Conservation (phyloP, 2,797 vertebrate species). For the Novumbra hubbsi region DNA sequence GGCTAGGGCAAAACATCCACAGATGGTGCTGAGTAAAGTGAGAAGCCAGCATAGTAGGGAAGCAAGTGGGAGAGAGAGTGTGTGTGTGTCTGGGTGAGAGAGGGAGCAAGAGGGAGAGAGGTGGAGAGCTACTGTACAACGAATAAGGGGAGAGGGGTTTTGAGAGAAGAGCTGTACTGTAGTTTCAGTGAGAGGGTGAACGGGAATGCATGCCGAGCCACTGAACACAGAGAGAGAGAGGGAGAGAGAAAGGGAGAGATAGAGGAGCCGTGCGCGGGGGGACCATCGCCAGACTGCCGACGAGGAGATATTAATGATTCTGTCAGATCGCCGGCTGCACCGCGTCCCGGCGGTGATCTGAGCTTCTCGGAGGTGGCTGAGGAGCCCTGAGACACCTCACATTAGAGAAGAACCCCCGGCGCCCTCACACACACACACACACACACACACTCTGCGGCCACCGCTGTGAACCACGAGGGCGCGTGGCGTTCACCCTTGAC, state of each 20-base stretch:
- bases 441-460: conserved; percentile 20
- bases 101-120: conserved; percentile 2
- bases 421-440: conserved; percentile 37
- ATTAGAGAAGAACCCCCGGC: conserved; percentile 25
- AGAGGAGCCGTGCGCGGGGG: conserved; percentile 24
- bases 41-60: conserved; percentile 50
- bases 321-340: conserved; percentile 42
- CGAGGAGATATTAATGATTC: conserved; percentile 72
- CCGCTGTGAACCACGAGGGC: conserved; percentile 30
- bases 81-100: background rate
- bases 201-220: conserved; percentile 34
- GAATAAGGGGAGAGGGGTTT: conserved; percentile 33
- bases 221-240: conserved; percentile 21
- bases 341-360: conserved; percentile 49
- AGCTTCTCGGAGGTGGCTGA: conserved; percentile 13
- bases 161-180: conserved; percentile 6
- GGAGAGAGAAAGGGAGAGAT: conserved; percentile 25
- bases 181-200: conserved; percentile 25
- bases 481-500: conserved; percentile 38
- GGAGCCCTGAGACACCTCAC: background rate
- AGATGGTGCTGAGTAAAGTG: conserved; percentile 75
- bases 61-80: background rate
- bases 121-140: conserved; percentile 45
- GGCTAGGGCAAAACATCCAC: conserved; percentile 79
- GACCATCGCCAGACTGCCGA: conserved; percentile 57